Base-by-base conservation (phyloP, 2,113 vertebrate genomes). In the Thalassarche chlororhynchos region DNA sequence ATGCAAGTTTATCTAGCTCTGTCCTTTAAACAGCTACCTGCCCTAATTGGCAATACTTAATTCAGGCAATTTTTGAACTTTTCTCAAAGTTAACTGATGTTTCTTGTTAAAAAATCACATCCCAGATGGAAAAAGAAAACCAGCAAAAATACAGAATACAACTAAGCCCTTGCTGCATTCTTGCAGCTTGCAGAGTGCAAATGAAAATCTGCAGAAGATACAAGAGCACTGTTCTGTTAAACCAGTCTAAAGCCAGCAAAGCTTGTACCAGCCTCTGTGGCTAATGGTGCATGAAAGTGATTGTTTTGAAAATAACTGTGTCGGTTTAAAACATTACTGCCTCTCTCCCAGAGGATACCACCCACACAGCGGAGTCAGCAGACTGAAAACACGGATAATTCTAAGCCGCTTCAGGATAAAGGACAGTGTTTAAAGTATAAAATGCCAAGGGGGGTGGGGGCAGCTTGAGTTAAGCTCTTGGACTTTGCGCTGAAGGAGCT, bases 221-320 rank as follows among this genome's bases (percentile, higher is more conserved):
- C 24, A 57, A 76, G 57, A 57, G 17, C 28, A 29, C 57, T 69
- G 26, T n/a, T 83, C 51, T 38, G 17, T 70, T 88, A 85, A 77
- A 62, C 34, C 42, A 57, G 49, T 32, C 34, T 38, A 65, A 93
- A 65, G 18, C 81, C 68, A 72, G 64, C 82, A 61, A 79, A 87
- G 74, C 71, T 83, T 29, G 34, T 16, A 76, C 40, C 79, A 70
- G 61, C 60, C 87, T 76, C 71, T 62, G 46, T n/a, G 70, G 70
- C 80, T 96, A 90, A 76, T 57, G 81, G 81, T 36, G 57, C 69
- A 84, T 40, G 34, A 47, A 71, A 76, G 21, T 3, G 32, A 89
- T 75, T 96, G 89, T 89, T 94, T 83, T 40, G 74, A 93, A 95
- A 95, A 93, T 72, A 96, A 87, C 44, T 84, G 5, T 42, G 26